These are phyloP conservation scores for Myotis davidii DNA, from an alignment of 2,113 vertebrate genomes.

Conservation along the genomic window DNA sequence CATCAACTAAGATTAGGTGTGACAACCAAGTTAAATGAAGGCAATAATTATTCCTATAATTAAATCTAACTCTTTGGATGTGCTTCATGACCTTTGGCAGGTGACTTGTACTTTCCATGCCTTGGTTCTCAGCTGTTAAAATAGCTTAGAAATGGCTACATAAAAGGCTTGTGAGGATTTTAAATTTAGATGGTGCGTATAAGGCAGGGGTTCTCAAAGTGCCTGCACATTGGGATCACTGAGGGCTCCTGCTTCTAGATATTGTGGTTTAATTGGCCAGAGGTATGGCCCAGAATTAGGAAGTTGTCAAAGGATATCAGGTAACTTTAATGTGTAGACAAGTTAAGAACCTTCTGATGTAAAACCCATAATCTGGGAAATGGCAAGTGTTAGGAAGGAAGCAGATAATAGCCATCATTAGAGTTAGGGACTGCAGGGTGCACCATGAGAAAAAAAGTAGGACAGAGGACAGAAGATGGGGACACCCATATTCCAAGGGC, in stretches of 20 bases:
- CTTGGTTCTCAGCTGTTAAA: neutral
- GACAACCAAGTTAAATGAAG: conserved; percentile 6
- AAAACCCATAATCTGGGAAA: neutral
- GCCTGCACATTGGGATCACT: neutral
- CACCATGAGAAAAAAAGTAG: neutral
- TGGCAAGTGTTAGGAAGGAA: neutral
- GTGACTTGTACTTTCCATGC: neutral
- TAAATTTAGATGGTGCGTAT: neutral
- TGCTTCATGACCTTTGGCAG: neutral
- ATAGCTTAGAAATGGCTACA: neutral
- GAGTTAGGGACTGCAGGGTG: neutral
- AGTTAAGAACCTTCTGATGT: neutral
- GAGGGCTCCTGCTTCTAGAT: neutral
- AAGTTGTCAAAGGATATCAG: neutral
- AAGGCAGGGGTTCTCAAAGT: neutral
- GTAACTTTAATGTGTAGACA: neutral
- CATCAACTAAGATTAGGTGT: neutral
- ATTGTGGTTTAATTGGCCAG: neutral
- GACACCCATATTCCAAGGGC: neutral
- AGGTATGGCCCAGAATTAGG: neutral
- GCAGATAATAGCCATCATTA: neutral
- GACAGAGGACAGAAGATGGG: neutral
- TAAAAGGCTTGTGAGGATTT: neutral
- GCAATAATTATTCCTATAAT: neutral
- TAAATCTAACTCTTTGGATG: neutral